These are phyloP conservation scores for Platysternon megacephalum DNA, from an alignment of 2,113 vertebrate species.

Conservation along the genomic window DNA sequence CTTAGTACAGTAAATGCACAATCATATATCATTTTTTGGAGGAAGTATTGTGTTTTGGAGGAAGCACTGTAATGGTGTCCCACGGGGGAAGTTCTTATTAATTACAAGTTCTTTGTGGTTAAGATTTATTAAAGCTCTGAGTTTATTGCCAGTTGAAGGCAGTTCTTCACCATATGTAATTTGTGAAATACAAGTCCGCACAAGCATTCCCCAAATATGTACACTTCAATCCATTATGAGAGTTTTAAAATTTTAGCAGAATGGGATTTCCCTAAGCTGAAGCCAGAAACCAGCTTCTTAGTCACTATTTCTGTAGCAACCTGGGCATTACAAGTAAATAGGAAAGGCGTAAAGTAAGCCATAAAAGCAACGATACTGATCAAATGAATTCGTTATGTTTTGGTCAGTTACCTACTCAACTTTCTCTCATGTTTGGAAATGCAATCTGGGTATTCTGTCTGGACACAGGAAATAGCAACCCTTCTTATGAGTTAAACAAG, in stretches of 20 bases:
- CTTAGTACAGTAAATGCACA: neutral
- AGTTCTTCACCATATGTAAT: neutral
- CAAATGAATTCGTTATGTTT: neutral
- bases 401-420: neutral
- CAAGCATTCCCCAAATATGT: constrained; percentile 2
- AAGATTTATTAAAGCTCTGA: constrained; percentile 37
- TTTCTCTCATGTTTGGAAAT: neutral
- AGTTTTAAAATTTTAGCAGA: neutral
- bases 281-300: neutral
- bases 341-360: neutral
- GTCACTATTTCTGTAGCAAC: neutral
- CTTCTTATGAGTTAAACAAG: neutral
- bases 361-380: neutral
- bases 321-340: neutral
- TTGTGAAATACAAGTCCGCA: constrained; percentile 4
- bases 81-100: constrained; percentile 49
- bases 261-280: neutral
- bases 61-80: constrained; percentile 1
- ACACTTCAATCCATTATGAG: neutral
- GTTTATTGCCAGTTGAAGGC: constrained; percentile 15
- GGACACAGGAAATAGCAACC: neutral
- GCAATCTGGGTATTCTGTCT: neutral
- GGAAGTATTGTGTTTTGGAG: neutral
- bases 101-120: constrained; percentile 18
- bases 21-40: neutral